phyloP scores from a whole-genome alignment of 2,113 vertebrate species.

The Rhizomys pruinosus region DNA sequence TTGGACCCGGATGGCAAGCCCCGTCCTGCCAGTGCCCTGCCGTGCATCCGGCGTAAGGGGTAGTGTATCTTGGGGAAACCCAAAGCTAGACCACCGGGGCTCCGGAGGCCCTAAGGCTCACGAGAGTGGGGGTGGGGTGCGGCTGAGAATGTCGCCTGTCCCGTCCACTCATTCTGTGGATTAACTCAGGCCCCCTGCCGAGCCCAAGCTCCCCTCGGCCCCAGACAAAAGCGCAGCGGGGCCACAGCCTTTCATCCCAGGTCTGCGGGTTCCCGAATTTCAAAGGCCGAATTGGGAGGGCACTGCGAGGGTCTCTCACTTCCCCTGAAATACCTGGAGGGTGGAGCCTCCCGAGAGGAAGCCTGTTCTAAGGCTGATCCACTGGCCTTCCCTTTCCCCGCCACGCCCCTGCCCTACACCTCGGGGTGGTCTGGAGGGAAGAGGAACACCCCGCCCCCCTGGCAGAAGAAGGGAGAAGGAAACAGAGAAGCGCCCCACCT shows the following conservation, averaged over 20 bases:
- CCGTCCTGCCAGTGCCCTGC: neutral
- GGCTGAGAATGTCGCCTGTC: neutral
- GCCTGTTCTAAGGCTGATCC: neutral
- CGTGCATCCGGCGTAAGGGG: neutral
- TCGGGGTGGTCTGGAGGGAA: neutral
- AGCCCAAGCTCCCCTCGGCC: neutral
- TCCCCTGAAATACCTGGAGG: neutral
- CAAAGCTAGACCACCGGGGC: neutral
- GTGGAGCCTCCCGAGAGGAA: neutral
- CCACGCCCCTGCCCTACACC: neutral
- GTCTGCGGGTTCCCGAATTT: conserved; percentile 10
- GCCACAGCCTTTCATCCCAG: neutral
- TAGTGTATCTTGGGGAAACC: neutral
- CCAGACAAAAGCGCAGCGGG: neutral
- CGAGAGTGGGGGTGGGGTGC: neutral
- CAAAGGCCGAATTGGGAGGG: conserved; percentile 13
- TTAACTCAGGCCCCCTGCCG: neutral
- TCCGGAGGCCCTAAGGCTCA: neutral
- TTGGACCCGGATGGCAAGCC: neutral
- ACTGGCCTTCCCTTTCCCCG: neutral
- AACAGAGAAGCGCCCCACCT: neutral
- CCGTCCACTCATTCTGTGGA: neutral
- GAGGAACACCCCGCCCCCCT: neutral
- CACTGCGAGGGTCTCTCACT: neutral
- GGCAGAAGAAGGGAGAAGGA: neutral